A percentile compares a stretch with the other conserved stretches of the same genome.
Conservation (phyloP, 1,140 invertebrate genomes). For the Euura lappo region DNA sequence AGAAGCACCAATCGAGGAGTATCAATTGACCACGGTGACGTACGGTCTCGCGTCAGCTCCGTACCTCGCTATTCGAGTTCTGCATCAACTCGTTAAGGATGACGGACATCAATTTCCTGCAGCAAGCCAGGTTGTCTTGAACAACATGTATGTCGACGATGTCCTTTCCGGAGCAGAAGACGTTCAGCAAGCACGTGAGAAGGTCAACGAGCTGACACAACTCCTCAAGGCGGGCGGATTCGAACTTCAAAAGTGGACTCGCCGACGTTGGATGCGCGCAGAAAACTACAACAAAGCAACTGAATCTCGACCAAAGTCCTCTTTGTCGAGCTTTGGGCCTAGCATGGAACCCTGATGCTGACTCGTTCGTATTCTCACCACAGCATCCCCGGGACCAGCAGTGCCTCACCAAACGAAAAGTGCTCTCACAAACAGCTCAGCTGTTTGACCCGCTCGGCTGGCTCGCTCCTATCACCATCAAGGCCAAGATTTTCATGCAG, state of each 20-base stretch:
- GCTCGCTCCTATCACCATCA: conserved; percentile 10
- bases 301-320: background rate
- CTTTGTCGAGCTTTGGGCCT: no score
- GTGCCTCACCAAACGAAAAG: background rate
- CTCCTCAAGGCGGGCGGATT: conserved; percentile 23
- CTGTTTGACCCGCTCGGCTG: conserved; percentile 1
- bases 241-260: conserved; percentile 10
- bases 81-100: conserved; percentile 14
- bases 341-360: background rate
- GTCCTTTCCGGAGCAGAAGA: conserved; percentile 42
- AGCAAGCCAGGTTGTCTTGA: conserved; percentile 35
- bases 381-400: background rate
- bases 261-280: background rate
- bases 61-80: conserved; percentile 9
- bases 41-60: conserved; percentile 25
- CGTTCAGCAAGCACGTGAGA: conserved; percentile 15
- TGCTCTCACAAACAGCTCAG: background rate
- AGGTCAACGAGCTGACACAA: background rate
- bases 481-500: background rate
- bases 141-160: conserved; percentile 58
- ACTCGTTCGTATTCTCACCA: background rate
- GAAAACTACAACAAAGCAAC: no score
- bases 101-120: conserved; percentile 29
- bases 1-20: conserved; percentile 15
- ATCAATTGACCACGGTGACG: conserved; percentile 25